Evolutionary conservation across 1,140 invertebrate species (phyloP).

Genomic region (Uloborus diversus): DNA sequence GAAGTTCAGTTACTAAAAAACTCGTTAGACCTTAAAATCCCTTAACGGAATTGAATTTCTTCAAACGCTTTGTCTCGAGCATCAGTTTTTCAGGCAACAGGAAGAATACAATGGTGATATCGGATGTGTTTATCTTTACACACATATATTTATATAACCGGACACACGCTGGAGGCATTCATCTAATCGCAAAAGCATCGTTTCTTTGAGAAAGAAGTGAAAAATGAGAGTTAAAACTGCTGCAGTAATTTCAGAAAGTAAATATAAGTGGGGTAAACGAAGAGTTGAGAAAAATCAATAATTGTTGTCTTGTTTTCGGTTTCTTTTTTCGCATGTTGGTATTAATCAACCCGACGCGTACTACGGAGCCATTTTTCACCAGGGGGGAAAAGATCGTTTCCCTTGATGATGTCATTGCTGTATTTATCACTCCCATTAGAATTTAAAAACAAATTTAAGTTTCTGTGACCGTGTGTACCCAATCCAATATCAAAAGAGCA

Average conservation of each 20-base stretch:
- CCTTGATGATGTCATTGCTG: too few species aligned
- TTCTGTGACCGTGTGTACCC: too few species aligned
- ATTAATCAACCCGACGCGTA: conserved; percentile 21
- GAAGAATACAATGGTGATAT: conserved; percentile 19
- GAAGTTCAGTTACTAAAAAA: conserved; percentile 55
- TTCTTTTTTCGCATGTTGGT: background rate
- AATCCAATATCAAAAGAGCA: too few species aligned
- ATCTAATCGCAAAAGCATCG: conserved; percentile 25
- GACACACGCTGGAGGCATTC: background rate
- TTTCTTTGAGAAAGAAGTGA: conserved; percentile 2
- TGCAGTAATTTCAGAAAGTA: conserved; percentile 25
- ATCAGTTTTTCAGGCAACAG: background rate
- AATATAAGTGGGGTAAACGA: background rate
- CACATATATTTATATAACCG: background rate
- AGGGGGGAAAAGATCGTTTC: too few species aligned
- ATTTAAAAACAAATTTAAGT: too few species aligned
- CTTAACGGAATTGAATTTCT: conserved; percentile 53
- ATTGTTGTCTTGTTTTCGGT: conserved; percentile 45
- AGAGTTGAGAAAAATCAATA: conserved; percentile 30
- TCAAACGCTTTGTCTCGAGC: background rate
- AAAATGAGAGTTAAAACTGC: conserved; percentile 32
- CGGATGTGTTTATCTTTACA: too few species aligned
- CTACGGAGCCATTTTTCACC: conserved; percentile 13
- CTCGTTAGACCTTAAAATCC: conserved; percentile 54
- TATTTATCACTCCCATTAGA: too few species aligned